Evolutionary conservation across 2,888 invertebrate species (phyloP).

Genomic region (Eupsilia transversa): DNA sequence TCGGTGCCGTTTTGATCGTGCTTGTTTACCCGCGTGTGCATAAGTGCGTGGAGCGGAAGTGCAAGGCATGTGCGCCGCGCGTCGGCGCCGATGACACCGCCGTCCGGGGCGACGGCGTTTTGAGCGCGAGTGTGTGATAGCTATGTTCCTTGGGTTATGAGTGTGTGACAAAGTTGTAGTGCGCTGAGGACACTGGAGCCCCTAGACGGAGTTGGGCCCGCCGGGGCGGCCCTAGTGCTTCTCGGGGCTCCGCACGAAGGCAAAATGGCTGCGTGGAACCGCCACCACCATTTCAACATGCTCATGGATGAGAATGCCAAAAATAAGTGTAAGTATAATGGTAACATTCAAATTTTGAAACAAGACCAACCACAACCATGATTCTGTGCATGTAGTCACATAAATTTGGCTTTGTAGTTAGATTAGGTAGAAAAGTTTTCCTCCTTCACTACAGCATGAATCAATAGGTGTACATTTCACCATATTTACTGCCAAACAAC

Average conservation of each 20-base stretch:
- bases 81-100: slow-evolving; percentile 88
- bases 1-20: slow-evolving; percentile 85
- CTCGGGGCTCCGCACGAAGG: slow-evolving; percentile 91
- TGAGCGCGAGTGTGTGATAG: slow-evolving; percentile 87
- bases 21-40: slow-evolving; percentile 90
- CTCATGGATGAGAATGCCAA: slow-evolving; percentile 93
- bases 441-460: slow-evolving; percentile 22
- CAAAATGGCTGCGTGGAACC: slow-evolving; percentile 94
- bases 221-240: slow-evolving; percentile 91
- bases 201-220: slow-evolving; percentile 91
- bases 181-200: slow-evolving; percentile 91
- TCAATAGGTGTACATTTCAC: slow-evolving; percentile 4
- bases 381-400: slow-evolving; percentile 13
- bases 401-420: slow-evolving; percentile 26
- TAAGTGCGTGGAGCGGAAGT: slow-evolving; percentile 89
- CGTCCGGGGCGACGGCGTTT: slow-evolving; percentile 83
- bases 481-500: slow-evolving; percentile 5
- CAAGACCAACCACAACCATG: slow-evolving; percentile 2
- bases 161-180: slow-evolving; percentile 90
- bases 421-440: slow-evolving; percentile 16
- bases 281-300: slow-evolving; percentile 93
- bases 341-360: not conserved
- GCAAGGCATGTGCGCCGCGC: slow-evolving; percentile 88
- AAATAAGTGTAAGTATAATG: slow-evolving; percentile 91
- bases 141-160: slow-evolving; percentile 89